Base-by-base conservation (phyloP, 2,888 invertebrate genomes). In the Boloria euphrosyne region DNA sequence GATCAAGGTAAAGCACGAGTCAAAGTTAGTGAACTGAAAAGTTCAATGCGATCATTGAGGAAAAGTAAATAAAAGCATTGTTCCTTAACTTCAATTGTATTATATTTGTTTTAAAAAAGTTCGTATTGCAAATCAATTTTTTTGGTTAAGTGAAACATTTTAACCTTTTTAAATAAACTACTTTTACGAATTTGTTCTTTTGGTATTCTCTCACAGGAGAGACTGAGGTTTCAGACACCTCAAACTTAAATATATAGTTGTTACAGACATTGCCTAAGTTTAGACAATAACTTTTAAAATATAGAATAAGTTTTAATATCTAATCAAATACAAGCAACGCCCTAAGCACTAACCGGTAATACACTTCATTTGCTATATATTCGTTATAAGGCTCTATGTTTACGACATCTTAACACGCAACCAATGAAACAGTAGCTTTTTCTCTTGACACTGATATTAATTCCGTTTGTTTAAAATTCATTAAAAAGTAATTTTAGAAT, bases 1-100 rank as follows among this genome's bases (percentile, higher is more conserved):
- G 80, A 81, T 73, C 78, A 80, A 80, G 81, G 85, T 89, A 90
- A 80, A 80, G 87, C 89, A 90, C 90, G 87, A 86, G 89, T 82
- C 83, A 77, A 71, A 71, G 44, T 72, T 72, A 76, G 52, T 86
- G 80, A 83, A 84, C 82, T 78, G 80, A 73, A 71, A 76, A 69
- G 61, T 64, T 67, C 62, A 64, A 67, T 53, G 60, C n/a, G 55
- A 53, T 67, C 49, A 27, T 13, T 22, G 7, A 10, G 62, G 17
- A 27, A 51, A 46, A 10, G 17, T 58, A 50, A 50, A 58, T 49
- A 17, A 54, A 63, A 43, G 2, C 0, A 22, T 57, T 46, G 3
- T 22, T 14, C n/a, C 10, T 31, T 7, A 31, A 31, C 31, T 31
- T 31, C 1, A 31, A 31, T 31, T 31, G 31, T 31, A 7, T 10